Evolutionary conservation across 2,888 invertebrate species (phyloP).

Genomic region (Drosophila conformis): DNA sequence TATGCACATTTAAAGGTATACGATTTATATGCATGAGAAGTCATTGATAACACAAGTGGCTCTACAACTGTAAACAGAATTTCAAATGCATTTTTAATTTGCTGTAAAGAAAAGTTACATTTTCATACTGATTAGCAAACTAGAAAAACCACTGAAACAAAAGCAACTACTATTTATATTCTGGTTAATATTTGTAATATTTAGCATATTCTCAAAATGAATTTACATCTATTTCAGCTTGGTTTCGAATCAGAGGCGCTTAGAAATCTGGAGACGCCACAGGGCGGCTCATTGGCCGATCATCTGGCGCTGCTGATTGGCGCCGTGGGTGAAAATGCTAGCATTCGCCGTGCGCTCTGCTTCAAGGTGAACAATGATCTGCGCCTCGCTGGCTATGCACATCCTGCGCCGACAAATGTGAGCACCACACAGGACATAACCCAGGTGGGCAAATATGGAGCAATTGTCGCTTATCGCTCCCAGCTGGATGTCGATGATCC

Average conservation of each 20-base stretch:
- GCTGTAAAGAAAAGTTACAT: background rate
- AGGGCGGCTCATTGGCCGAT: slow-evolving; percentile 91
- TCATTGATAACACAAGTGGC: background rate
- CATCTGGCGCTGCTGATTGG: slow-evolving; percentile 94
- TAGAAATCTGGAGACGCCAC: slow-evolving; percentile 87
- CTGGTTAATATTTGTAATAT: background rate
- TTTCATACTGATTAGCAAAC: background rate
- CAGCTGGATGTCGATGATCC: slow-evolving; percentile 84
- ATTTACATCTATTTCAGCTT: slow-evolving; percentile 55
- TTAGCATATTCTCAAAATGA: background rate
- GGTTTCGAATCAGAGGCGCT: slow-evolving; percentile 89
- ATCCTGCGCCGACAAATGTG: slow-evolving; percentile 88
- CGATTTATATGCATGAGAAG: background rate
- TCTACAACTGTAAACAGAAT: background rate
- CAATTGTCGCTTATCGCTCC: slow-evolving; percentile 90
- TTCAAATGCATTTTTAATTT: background rate
- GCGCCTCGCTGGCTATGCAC: slow-evolving; percentile 89
- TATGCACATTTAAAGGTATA: background rate
- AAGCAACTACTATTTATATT: too few species aligned
- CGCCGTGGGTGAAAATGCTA: slow-evolving; percentile 95
- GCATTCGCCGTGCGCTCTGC: slow-evolving; percentile 91
- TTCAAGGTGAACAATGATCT: slow-evolving; percentile 88
- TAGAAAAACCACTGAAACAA: background rate
- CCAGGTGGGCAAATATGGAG: slow-evolving; percentile 93
- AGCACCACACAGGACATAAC: slow-evolving; percentile 83